Evolutionary conservation across 2,888 invertebrate genomes (phyloP), one percentile per base, ranked within the genome.

Genomic region (Thymelicus lineola): DNA sequence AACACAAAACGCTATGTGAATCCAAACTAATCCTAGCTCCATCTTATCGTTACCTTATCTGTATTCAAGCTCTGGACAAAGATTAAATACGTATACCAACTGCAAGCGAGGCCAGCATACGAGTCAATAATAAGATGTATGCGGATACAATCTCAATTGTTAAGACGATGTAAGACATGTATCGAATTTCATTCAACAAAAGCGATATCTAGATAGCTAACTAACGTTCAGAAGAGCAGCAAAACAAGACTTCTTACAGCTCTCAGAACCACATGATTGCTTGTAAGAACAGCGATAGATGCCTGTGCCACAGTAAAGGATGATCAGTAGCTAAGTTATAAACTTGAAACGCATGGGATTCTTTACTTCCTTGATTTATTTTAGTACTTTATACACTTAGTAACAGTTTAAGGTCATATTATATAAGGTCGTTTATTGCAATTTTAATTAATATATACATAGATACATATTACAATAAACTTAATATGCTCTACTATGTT

Each of bases 151-250:
- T 53, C 53, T 53, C 53, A 17, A 53, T 53, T 53, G 50, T 50
- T 50, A 20, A 48, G 48, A 15, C 6, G 50, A 50, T 50, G 35
- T 35, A 57, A 61, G 61, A 45, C 28, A 36, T 59, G 15, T 62
- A 62, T 62, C 61, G 61, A 61, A 12, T 61, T 46, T 61, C 61
- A 61, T 61, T 62, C 66, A 73, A 72, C 70, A 71, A 73, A 66
- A 64, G 60, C 42, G 48, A 59, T 57, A 45, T 53, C 9, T 53
- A 20, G 17, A 15, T 50, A 50, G 10, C 48, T 50, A 50, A 7
- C 48, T 50, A 50, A 9, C 48, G 17, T 50, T 50, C 15, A 50
- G 17, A 50, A 9, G 48, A 15, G 48, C 48, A 17, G 9, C 48
- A 50, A 42, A 42, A 50, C 48, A 50, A 17, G 12, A 17, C 17